Conservation (phyloP, 2,888 invertebrate species). For the Pristionchus japonicus region DNA sequence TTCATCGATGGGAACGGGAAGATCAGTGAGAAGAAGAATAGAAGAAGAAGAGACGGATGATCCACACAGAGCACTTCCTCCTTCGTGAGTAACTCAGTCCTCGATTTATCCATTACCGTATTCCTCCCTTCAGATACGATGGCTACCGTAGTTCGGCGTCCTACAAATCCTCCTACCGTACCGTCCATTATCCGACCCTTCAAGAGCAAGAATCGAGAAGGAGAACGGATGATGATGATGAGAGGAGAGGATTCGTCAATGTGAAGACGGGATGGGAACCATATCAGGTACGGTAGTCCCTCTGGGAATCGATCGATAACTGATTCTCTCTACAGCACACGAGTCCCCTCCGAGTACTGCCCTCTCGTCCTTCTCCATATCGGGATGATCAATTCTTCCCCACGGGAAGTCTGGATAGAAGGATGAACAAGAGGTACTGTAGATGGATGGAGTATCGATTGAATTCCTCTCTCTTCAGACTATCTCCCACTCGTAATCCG, state of each 20-base stretch:
- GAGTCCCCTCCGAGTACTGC: background rate
- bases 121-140: constrained; percentile 53
- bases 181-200: constrained; percentile 72
- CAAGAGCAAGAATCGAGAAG: constrained; percentile 50
- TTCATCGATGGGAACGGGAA: constrained; percentile 42
- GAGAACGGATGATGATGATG: background rate
- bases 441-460: background rate
- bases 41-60: constrained; percentile 19
- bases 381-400: constrained; percentile 8
- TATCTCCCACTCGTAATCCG: constrained; percentile 5
- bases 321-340: background rate
- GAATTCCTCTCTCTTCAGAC: background rate
- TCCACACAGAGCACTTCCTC: background rate
- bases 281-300: constrained; percentile 33
- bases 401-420: constrained; percentile 42
- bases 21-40: constrained; percentile 27
- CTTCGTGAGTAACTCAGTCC: background rate
- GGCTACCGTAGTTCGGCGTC: constrained; percentile 70
- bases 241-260: background rate
- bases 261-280: constrained; percentile 45
- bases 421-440: constrained; percentile 39
- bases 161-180: constrained; percentile 72
- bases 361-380: constrained; percentile 26
- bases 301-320: background rate
- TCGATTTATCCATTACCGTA: background rate